Conservation (phyloP, 2,797 vertebrate genomes). For the Sebastes cheni region DNA sequence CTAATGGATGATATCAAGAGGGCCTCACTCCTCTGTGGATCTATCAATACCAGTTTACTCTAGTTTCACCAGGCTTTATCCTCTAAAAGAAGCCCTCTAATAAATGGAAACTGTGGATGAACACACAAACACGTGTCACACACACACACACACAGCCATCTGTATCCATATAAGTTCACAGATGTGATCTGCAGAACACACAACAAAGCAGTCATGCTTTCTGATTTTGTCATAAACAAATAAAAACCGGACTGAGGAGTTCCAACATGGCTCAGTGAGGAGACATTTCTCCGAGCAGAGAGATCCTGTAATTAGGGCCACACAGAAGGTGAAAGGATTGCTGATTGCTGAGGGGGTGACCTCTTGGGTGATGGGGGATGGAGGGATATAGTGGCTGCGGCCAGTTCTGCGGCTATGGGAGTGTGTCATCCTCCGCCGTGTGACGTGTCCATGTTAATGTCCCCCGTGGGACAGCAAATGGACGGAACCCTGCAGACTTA, state of each 20-base stretch:
- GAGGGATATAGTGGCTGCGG: constrained; percentile 14
- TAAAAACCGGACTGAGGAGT: background rate
- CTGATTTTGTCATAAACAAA: constrained; percentile 35
- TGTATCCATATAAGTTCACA: background rate
- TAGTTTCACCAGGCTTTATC: background rate
- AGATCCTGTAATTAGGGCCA: constrained; percentile 65
- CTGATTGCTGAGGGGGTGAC: constrained; percentile 44
- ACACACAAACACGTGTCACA: constrained; percentile 17
- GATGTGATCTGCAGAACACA: background rate
- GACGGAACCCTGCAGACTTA: constrained; percentile 20
- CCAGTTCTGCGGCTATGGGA: constrained; percentile 26
- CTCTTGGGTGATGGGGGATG: constrained; percentile 20
- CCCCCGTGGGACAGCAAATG: constrained; percentile 23
- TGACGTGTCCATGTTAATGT: constrained; percentile 54
- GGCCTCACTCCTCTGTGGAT: background rate
- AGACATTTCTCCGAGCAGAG: constrained; percentile 39
- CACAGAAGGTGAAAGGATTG: constrained; percentile 70
- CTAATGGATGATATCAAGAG: constrained; percentile 14
- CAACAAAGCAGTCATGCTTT: constrained; percentile 7
- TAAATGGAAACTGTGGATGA: constrained; percentile 6
- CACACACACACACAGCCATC: background rate
- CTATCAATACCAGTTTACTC: constrained; percentile 18
- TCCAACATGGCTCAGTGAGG: constrained; percentile 13
- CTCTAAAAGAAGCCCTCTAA: background rate
- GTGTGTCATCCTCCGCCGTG: constrained; percentile 66